Base-by-base conservation (phyloP, 2,797 vertebrate species). In the Eleutherodactylus coqui region DNA sequence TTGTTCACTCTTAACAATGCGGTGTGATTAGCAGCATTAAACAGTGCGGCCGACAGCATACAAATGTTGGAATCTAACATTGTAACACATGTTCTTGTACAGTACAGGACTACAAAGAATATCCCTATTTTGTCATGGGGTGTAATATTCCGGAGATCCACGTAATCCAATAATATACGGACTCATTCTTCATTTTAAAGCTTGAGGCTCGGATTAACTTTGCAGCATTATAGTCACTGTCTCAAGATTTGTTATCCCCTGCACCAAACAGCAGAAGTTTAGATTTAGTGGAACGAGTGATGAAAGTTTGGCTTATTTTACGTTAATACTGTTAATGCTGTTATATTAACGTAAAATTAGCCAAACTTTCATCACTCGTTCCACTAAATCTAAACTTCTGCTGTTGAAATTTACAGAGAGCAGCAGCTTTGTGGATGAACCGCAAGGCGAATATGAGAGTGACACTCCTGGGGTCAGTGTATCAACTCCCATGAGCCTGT, bases 171-270 rank as follows among this genome's bases (percentile, higher is more conserved):
- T 58, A 21, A 58, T 58, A 27, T 78, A n/a, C 75, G 1, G 38
- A 13, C 13, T 16, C 41, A 43, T 73, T 73, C 41, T 73, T 45
- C 17, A 73, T 73, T 73, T n/a, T 73, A 73, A 43, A 73, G 70
- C 70, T 73, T 45, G 38, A 27, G 70, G 70, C 38, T 45, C 36
- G 45, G 70, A 43, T 73, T 73, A 73, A 24, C 9, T 73, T 45
- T 73, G 41, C 24, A 45, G n/a, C 41, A 45, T 73, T 73, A 45
- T 6, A 16, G 24, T 73, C 34, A 73, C 38, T n/a, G 11, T 27
- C 70, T 45, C 70, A 45, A 13, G 38, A 73, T 16, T 45, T 73
- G 11, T 1, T 73, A n/a, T 27, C 5, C 41, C n/a, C 21, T 73
- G 11, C 11, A 45, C 70, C 41, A 16, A 43, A 45, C 70, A 27